These are phyloP conservation scores for Taphrorychus bicolor DNA, from an alignment of 2,888 invertebrate species.

Conservation along the genomic window DNA sequence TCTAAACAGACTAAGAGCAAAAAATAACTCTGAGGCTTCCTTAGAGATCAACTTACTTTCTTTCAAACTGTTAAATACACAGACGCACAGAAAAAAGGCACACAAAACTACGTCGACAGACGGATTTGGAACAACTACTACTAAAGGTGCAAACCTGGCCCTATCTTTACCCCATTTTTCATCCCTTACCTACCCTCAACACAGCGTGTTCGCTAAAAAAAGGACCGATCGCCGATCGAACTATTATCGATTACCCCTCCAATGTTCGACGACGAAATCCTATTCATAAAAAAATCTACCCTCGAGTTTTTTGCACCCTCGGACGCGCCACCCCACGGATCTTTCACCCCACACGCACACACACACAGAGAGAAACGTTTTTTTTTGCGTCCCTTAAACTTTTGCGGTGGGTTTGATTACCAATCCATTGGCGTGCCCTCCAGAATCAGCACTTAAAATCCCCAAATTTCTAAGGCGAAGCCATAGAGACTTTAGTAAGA, in stretches of 20 bases:
- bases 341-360: constrained; percentile 34
- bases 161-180: constrained; percentile 36
- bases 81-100: not conserved
- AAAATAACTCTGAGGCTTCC: not conserved
- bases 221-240: constrained; percentile 39
- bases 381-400: constrained; percentile 35
- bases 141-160: constrained; percentile 31
- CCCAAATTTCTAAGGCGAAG: not conserved
- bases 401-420: constrained; percentile 40
- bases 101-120: not conserved
- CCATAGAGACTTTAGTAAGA: not conserved
- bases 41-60: not conserved
- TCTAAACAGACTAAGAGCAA: too few relatives aligned
- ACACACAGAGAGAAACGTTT: constrained; percentile 7
- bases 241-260: constrained; percentile 39
- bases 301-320: constrained; percentile 42
- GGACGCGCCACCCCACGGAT: constrained; percentile 37
- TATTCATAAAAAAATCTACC: constrained; percentile 42
- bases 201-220: constrained; percentile 21
- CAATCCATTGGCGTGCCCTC: constrained; percentile 21
- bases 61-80: too few relatives aligned
- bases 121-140: constrained; percentile 12
- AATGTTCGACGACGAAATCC: constrained; percentile 32
- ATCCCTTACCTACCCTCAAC: constrained; percentile 36
- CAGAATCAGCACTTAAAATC: too few relatives aligned